Percentiles rank a stretch among this genome's conserved stretches.
phyloP scores from a whole-genome alignment of 2,888 invertebrate genomes.

The Mylabris sibirica region DNA sequence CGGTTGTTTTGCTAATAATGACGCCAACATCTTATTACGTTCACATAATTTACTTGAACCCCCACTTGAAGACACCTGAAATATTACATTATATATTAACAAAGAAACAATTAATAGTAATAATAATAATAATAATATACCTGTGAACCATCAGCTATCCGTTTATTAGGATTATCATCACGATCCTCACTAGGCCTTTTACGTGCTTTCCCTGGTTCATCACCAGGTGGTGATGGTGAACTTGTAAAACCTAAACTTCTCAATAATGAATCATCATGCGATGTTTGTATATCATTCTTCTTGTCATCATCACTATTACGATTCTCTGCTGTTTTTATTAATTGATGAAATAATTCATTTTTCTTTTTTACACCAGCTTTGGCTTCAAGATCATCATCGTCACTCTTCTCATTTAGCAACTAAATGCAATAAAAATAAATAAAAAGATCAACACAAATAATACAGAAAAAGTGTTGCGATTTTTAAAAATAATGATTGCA shows the following conservation, averaged over 20 bases:
- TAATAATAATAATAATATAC: conserved; percentile 34
- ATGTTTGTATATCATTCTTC: conserved; percentile 53
- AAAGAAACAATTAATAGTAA: conserved; percentile 12
- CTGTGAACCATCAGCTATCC: conserved; percentile 59
- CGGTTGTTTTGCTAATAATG: conserved; percentile 78
- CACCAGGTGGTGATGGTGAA: conserved; percentile 65
- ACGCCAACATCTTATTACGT: conserved; percentile 86
- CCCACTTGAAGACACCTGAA: conserved; percentile 57
- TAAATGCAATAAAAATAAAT: conserved; percentile 55
- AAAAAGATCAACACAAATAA: conserved; percentile 10
- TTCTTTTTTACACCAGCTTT: conserved; percentile 66
- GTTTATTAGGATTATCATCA: conserved; percentile 63
- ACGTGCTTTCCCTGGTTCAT: conserved; percentile 57
- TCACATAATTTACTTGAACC: conserved; percentile 75
- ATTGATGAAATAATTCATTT: conserved; percentile 70
- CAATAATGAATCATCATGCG: conserved; percentile 65
- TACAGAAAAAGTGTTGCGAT: not conserved
- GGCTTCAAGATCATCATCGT: conserved; percentile 78
- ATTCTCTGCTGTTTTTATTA: conserved; percentile 60
- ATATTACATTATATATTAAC: not conserved
- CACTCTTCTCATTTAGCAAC: conserved; percentile 84
- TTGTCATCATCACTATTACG: conserved; percentile 62
- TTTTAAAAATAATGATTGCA: conserved; percentile 4
- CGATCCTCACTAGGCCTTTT: conserved; percentile 72
- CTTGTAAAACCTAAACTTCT: conserved; percentile 67